Conservation (phyloP, 2,888 invertebrate genomes). For the Eristalis tenax region DNA sequence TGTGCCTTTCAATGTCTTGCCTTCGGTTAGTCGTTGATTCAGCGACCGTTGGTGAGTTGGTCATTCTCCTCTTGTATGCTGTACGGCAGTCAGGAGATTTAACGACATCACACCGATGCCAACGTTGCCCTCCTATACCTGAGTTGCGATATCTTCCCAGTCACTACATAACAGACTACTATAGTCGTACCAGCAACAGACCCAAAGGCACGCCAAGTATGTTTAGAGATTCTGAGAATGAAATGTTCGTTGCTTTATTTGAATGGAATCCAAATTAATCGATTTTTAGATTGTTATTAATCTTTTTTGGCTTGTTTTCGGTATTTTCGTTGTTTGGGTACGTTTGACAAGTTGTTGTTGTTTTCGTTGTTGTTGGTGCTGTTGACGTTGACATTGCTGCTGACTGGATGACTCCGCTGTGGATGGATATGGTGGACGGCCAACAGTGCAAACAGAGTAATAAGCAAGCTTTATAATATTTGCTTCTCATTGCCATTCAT, state of each 20-base stretch:
- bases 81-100: conserved; percentile 15
- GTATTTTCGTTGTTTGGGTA: conserved; percentile 34
- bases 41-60: conserved; percentile 8
- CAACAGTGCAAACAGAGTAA: background rate
- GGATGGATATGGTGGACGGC: background rate
- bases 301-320: conserved; percentile 58
- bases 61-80: conserved; percentile 14
- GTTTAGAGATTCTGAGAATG: conserved; percentile 62
- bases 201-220: conserved; percentile 62
- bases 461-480: background rate
- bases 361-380: background rate
- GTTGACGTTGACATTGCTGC: background rate
- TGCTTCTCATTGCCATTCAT: conserved; percentile 47
- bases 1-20: conserved; percentile 18
- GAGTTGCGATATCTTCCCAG: background rate
- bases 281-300: conserved; percentile 70
- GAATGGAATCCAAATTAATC: conserved; percentile 71
- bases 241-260: conserved; percentile 66
- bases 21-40: conserved; percentile 2
- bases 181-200: conserved; percentile 13
- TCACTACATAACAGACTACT: conserved; percentile 10
- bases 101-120: conserved; percentile 31
- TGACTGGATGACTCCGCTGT: conserved; percentile 8
- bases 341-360: conserved; percentile 34
- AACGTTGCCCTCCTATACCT: background rate